phyloP scores from a whole-genome alignment of 2,888 invertebrate genomes.

The Cephonodes hylas region DNA sequence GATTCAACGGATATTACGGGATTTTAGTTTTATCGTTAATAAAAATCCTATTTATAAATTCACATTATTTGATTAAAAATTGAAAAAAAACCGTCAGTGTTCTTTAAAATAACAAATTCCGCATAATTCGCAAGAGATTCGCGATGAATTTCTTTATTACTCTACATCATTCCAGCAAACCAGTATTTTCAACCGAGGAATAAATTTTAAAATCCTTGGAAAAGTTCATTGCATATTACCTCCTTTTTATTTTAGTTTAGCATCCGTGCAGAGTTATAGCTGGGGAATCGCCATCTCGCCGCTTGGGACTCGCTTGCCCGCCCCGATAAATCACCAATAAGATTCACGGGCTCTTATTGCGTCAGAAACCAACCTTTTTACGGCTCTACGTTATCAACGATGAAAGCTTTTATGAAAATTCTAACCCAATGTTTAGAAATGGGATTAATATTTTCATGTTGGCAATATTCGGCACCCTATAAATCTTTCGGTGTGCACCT shows the following conservation, averaged over 20 bases:
- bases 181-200: background rate
- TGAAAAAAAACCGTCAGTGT: no score
- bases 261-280: background rate
- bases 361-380: conserved; percentile 36
- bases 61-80: no score
- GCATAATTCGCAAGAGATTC: no score
- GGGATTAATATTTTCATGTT: conserved; percentile 4
- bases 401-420: conserved; percentile 25
- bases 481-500: background rate
- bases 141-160: background rate
- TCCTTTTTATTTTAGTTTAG: conserved; percentile 4
- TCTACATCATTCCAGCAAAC: background rate
- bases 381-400: conserved; percentile 29
- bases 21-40: no score
- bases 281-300: background rate
- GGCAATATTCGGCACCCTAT: background rate
- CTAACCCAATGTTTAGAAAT: conserved; percentile 5
- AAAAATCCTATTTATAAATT: no score
- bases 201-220: background rate
- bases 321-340: conserved; percentile 58
- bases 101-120: background rate
- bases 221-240: background rate
- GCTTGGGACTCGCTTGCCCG: conserved; percentile 18
- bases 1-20: no score
- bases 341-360: conserved; percentile 56